Conservation (phyloP, 2,113 vertebrate species). For the Peromyscus leucopus region DNA sequence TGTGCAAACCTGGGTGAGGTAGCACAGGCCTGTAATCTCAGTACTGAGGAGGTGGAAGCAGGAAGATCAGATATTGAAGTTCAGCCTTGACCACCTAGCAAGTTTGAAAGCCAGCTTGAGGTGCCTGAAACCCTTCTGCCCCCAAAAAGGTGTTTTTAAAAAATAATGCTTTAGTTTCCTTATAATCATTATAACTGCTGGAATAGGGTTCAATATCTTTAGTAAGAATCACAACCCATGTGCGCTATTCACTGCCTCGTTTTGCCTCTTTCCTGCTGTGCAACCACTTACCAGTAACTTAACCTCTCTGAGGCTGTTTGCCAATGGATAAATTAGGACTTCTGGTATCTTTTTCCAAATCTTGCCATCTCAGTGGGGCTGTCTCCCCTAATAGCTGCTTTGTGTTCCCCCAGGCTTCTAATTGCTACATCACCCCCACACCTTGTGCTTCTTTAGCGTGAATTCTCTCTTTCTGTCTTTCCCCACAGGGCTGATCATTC, state of each 20-base stretch:
- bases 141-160: background rate
- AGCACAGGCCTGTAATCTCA: background rate
- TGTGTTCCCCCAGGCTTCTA: accelerated
- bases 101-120: background rate
- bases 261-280: accelerated
- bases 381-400: accelerated
- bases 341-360: accelerated
- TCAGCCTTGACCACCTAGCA: background rate
- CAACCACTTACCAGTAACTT: background rate
- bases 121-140: background rate
- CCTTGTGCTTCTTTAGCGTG: accelerated
- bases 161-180: background rate
- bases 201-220: background rate
- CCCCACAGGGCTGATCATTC: background rate
- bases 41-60: background rate
- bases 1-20: background rate
- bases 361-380: background rate
- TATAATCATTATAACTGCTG: background rate
- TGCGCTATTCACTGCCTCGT: accelerated
- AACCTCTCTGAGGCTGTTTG: background rate
- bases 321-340: background rate
- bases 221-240: background rate
- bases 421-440: accelerated
- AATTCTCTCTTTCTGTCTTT: background rate
- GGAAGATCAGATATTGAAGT: background rate